phyloP scores from a whole-genome alignment of 2,113 vertebrate genomes.

The Odontophorus gujanensis region DNA sequence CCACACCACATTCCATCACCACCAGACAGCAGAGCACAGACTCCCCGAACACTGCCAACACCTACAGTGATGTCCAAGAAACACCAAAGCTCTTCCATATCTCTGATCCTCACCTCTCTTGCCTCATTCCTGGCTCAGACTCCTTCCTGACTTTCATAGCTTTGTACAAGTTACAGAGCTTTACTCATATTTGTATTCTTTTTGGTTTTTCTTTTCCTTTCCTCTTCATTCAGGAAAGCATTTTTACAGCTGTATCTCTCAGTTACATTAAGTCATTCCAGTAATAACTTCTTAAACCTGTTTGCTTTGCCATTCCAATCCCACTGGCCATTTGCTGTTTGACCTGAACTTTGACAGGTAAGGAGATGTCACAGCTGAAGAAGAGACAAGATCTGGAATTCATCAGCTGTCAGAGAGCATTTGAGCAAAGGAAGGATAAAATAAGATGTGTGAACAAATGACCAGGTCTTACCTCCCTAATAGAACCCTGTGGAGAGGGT shows the following conservation, averaged over 20 bases:
- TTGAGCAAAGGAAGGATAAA: conserved; percentile 23
- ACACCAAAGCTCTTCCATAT: accelerated
- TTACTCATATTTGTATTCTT: background rate
- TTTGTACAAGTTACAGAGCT: background rate
- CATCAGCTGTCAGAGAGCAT: background rate
- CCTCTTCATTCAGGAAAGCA: background rate
- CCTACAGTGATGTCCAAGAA: background rate
- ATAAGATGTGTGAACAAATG: conserved; percentile 36
- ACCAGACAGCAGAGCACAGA: background rate
- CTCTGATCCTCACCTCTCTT: background rate
- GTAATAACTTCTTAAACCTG: background rate
- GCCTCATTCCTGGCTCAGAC: background rate
- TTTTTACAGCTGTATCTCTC: background rate
- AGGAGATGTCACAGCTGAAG: background rate
- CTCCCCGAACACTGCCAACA: background rate
- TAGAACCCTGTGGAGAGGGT: conserved; percentile 46
- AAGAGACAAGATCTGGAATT: background rate
- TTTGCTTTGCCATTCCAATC: background rate
- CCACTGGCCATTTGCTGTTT: background rate
- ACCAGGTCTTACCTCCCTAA: conserved; percentile 43
- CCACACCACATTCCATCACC: background rate
- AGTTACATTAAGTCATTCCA: background rate
- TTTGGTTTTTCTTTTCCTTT: too few species aligned
- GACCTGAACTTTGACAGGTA: background rate
- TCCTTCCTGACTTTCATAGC: background rate